Evolutionary conservation across 2,797 vertebrate genomes (phyloP).

Genomic region (Microchirus variegatus): DNA sequence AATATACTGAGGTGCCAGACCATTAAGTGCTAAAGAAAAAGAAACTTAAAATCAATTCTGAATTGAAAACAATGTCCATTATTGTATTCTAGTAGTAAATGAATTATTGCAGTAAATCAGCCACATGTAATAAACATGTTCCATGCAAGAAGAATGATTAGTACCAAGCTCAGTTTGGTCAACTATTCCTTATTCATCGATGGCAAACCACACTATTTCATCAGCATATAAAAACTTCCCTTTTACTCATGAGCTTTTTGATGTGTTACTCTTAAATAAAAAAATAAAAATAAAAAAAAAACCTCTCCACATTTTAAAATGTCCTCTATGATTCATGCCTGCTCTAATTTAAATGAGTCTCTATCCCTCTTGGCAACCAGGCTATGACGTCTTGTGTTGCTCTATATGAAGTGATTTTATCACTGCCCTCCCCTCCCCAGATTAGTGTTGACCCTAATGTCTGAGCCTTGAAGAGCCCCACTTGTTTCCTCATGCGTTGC

Average conservation of each 20-base stretch:
- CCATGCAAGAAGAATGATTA: too few relatives aligned
- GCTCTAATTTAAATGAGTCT: conserved; percentile 61
- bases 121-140: too few relatives aligned
- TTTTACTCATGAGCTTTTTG: not conserved
- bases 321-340: conserved; percentile 61
- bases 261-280: conserved; percentile 14
- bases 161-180: too few relatives aligned
- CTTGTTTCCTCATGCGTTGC: conserved; percentile 79
- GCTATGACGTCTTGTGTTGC: conserved; percentile 52
- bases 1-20: too few relatives aligned
- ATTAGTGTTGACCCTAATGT: conserved; percentile 80
- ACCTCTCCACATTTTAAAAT: conserved; percentile 43
- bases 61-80: too few relatives aligned
- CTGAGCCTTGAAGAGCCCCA: conserved; percentile 74
- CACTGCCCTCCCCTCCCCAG: conserved; percentile 68
- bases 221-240: too few relatives aligned
- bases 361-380: conserved; percentile 56
- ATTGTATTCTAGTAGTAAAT: not conserved
- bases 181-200: too few relatives aligned
- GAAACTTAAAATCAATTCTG: too few relatives aligned
- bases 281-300: conserved; percentile 6
- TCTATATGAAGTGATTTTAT: conserved; percentile 78
- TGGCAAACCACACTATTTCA: too few relatives aligned
- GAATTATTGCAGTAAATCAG: not conserved
- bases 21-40: too few relatives aligned